A percentile compares a stretch with the other conserved stretches of the same genome.
Conservation (phyloP, 2,888 invertebrate genomes). For the Ashinkailepas kermadecensis region DNA sequence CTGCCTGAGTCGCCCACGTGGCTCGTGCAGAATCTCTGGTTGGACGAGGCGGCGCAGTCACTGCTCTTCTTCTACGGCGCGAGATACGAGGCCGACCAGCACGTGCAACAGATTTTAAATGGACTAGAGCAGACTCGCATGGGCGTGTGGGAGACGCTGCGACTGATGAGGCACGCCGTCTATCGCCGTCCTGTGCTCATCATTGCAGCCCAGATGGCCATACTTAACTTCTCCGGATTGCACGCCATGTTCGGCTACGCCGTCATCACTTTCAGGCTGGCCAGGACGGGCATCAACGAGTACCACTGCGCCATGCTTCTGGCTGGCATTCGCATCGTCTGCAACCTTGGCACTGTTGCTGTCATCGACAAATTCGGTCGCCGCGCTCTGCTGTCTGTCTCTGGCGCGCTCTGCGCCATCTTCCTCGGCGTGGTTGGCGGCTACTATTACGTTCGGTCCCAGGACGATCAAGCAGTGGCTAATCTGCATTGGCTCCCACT, state of each 20-base stretch:
- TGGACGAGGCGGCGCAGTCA: not conserved
- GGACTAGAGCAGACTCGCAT: not conserved
- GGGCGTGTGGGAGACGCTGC: not conserved
- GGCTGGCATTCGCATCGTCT: slow-evolving; percentile 70
- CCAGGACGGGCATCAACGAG: slow-evolving; percentile 68
- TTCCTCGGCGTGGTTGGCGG: slow-evolving; percentile 62
- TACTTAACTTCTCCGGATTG: slow-evolving; percentile 13
- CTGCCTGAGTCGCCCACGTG: slow-evolving; percentile 16
- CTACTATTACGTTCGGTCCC: slow-evolving; percentile 61
- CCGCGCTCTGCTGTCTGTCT: slow-evolving; percentile 75
- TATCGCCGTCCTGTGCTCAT: not conserved
- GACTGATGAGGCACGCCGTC: not conserved
- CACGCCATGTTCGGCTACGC: slow-evolving; percentile 21
- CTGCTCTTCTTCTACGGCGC: not conserved
- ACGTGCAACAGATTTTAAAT: not conserved
- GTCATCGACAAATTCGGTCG: slow-evolving; percentile 88
- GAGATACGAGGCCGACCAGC: not conserved
- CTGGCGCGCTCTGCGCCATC: slow-evolving; percentile 65
- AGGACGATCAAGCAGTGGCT: not conserved
- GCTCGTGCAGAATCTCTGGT: not conserved
- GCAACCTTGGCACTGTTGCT: slow-evolving; percentile 46
- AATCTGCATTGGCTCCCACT: not conserved
- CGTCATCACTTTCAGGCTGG: slow-evolving; percentile 62
- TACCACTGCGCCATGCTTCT: slow-evolving; percentile 74
- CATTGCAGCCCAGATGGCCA: not conserved